A percentile compares a stretch with the other conserved stretches of the same genome.
phyloP scores from a whole-genome alignment of 2,888 invertebrate genomes.

The Galerucella nymphaeae region DNA sequence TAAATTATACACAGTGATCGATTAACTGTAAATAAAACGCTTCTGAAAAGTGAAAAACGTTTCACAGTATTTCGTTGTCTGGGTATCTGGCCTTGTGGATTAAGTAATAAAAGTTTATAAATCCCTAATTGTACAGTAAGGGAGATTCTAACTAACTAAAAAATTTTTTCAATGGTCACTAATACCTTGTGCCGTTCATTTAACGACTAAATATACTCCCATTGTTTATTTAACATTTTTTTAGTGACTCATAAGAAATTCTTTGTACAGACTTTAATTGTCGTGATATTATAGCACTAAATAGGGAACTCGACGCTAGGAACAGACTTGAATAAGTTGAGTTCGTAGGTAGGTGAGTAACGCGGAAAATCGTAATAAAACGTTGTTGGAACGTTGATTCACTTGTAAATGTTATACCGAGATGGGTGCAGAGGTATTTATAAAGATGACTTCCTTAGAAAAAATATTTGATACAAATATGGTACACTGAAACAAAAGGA shows the following conservation, averaged over 20 bases:
- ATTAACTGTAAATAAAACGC: not conserved
- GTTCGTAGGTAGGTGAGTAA: slow-evolving; percentile 8
- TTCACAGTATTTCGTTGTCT: too few relatives aligned
- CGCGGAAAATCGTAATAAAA: slow-evolving; percentile 7
- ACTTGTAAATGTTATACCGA: not conserved
- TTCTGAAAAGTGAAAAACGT: too few relatives aligned
- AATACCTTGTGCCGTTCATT: not conserved
- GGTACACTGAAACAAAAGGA: not conserved
- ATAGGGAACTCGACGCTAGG: slow-evolving; percentile 4
- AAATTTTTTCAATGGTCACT: too few relatives aligned
- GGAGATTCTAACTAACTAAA: too few relatives aligned
- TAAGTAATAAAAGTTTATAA: too few relatives aligned
- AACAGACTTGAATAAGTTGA: not conserved
- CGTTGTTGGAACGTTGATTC: not conserved
- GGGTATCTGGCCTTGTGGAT: too few relatives aligned
- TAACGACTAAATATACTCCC: not conserved
- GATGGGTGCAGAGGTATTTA: slow-evolving; percentile 1
- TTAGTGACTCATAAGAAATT: slow-evolving; percentile 1
- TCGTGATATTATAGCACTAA: not conserved
- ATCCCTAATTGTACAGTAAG: too few relatives aligned
- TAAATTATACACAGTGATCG: too few relatives aligned
- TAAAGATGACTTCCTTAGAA: not conserved
- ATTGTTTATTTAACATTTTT: not conserved
- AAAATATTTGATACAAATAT: not conserved
- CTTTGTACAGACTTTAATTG: slow-evolving; percentile 6